Base-by-base conservation (phyloP, 2,888 invertebrate genomes). In the Zhengitettix transpicula region DNA sequence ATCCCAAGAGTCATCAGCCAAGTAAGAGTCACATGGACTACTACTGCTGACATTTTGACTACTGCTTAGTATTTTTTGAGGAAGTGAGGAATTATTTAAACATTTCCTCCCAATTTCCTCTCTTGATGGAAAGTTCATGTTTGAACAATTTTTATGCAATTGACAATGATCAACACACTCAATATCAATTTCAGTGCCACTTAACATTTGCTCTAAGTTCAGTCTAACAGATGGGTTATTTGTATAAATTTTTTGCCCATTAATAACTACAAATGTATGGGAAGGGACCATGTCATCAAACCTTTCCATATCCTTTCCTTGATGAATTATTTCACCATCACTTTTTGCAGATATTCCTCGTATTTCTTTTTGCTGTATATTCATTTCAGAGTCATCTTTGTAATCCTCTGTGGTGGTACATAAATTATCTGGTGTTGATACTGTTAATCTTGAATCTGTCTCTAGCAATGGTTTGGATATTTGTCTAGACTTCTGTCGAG, bases 401-500 rank as follows among this genome's bases (percentile, higher is more conserved):
- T 5, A 28, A 7, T 52, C 52, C 9, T 51, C 28, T 7, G 52
- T 40, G n/a, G 40, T 15, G 12, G 42, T 42, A 28, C 28, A 58
- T 16, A 58, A 40, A 40, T 58, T n/a, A 41, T 58, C 58, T 14
- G 58, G 58, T 15, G 58, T 58, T 9, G 58, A 58, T 7, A 52
- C 41, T 10, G 58, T 58, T 14, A 58, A 52, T 40, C 58, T 17
- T 11, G 14, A 7, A 40, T 52, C 52, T 47, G 41, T 17, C 12
- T 52, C 17, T 10, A 14, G 11, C 12, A 40, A 40, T 3, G 28
- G 10, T 40, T 44, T 40, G 14, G 16, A 1, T 2, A 51, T 16
- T n/a, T 54, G 53, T 16, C 44, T 52, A n/a, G 54, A 42, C 17
- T 58, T 16, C 15, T 41, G 28, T 10, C 42, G 54, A 42, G 58